Base-by-base conservation (phyloP, 2,888 invertebrate genomes). In the Nyleta sp. region DNA sequence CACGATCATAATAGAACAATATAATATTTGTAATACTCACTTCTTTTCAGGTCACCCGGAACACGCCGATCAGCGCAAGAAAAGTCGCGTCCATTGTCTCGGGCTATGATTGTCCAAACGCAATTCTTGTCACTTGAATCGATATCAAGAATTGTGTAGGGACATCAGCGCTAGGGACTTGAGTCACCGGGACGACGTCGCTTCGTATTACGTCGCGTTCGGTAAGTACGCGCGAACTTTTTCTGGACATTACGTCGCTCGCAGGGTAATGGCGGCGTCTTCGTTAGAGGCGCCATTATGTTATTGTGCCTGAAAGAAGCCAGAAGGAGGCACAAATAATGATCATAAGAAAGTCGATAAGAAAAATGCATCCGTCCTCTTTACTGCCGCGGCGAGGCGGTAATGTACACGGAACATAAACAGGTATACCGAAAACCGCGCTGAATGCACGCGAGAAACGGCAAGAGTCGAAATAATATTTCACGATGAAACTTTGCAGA, bases 91-190 rank as follows among this genome's bases (percentile, higher is more conserved):
- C 80, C 81, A 83, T 85, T 87, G 89, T 89, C 88, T 84, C 87
- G 88, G 89, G 90, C 90, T 90, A 90, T 90, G 90, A 90, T 90
- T 90, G 90, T 90, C 90, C 90, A 90, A 90, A 90, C 90, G 90
- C 90, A 90, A 90, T 90, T 90, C 90, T 90, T 90, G 90, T 90
- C 87, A 84, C 74, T 81, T 78, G 78, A 85, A 87, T 85, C 77
- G 83, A 90, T 86, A 89, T 88, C 90, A 90, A 90, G 90, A 88
- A 90, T 90, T 90, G 90, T 90, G 90, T 87, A 87, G 90, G 90
- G 90, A 90, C 90, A 90, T 90, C 90, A 90, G 89, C 90, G 90
- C 90, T 90, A 89, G 90, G 84, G 88, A 87, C 87, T 82, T 84
- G 83, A 78, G 81, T 84, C 88, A 81, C 80, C 87, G 68, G 50